Percentiles rank a stretch among this genome's conserved stretches.
Evolutionary conservation across 2,888 invertebrate species (phyloP).

Genomic region (Protodeltote pygarga): DNA sequence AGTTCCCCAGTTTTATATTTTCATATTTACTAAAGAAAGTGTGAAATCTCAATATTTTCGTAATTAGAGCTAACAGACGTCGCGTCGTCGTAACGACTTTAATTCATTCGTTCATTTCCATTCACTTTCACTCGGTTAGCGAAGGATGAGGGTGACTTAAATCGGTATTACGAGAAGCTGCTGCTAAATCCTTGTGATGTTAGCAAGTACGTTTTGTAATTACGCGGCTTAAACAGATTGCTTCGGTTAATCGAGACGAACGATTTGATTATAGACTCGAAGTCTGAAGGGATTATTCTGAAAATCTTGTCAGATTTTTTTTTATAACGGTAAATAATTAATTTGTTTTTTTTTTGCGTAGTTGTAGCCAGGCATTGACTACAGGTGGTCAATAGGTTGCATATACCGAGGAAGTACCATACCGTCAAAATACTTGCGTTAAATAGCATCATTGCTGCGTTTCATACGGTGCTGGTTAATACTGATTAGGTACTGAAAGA

Average conservation of each 20-base stretch:
- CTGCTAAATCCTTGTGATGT: constrained; percentile 69
- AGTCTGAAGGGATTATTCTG: constrained; percentile 38
- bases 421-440: too few relatives aligned
- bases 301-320: not conserved
- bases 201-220: constrained; percentile 76
- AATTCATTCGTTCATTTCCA: constrained; percentile 74
- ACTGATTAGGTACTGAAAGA: too few relatives aligned
- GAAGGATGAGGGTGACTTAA: constrained; percentile 63
- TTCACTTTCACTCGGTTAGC: constrained; percentile 61
- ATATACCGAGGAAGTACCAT: too few relatives aligned
- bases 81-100: constrained; percentile 57
- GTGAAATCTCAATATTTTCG: constrained; percentile 57
- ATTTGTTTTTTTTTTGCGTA: not conserved
- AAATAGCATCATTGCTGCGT: too few relatives aligned
- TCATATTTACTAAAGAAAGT: not conserved
- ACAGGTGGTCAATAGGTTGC: too few relatives aligned
- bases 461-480: too few relatives aligned
- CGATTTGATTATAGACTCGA: constrained; percentile 59
- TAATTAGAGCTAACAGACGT: constrained; percentile 64
- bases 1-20: too few relatives aligned
- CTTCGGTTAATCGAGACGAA: constrained; percentile 63
- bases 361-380: too few relatives aligned
- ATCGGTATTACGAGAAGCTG: constrained; percentile 64
- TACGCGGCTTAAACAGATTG: constrained; percentile 74
- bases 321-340: not conserved